phyloP scores from a whole-genome alignment of 2,888 invertebrate genomes.

The Dynastes tityus region DNA sequence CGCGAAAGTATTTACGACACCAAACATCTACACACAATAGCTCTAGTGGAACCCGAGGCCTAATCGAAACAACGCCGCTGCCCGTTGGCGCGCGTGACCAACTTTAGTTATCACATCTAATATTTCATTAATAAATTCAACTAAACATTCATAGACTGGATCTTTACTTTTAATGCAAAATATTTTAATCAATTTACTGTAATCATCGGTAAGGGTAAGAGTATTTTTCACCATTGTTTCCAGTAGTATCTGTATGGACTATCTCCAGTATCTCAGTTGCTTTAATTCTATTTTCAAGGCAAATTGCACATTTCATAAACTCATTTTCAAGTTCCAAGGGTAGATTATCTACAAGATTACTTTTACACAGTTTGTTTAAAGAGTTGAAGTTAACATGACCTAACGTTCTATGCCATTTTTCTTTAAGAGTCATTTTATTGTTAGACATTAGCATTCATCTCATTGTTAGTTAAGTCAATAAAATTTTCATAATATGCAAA shows the following conservation, averaged over 20 bases:
- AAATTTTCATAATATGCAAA: too few relatives aligned
- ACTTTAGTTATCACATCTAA: neutral
- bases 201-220: neutral
- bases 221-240: neutral
- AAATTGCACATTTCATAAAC: neutral
- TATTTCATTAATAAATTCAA: neutral
- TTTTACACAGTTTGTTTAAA: neutral
- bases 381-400: neutral
- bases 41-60: too few relatives aligned
- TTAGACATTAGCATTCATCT: too few relatives aligned
- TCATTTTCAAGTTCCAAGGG: neutral
- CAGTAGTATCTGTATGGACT: neutral
- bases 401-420: neutral
- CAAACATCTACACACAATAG: too few relatives aligned
- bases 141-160: neutral
- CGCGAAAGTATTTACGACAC: too few relatives aligned
- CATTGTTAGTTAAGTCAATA: too few relatives aligned
- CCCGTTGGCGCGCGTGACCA: neutral
- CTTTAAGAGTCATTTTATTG: neutral
- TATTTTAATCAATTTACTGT: neutral
- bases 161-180: neutral
- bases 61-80: too few relatives aligned
- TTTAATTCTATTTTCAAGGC: neutral
- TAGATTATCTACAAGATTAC: neutral
- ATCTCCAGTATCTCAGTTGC: neutral